A percentile compares a stretch with the other conserved stretches of the same genome.
These are phyloP conservation scores for Coracias cyanogaster DNA, from an alignment of 2,797 vertebrate species.

Conservation along the genomic window DNA sequence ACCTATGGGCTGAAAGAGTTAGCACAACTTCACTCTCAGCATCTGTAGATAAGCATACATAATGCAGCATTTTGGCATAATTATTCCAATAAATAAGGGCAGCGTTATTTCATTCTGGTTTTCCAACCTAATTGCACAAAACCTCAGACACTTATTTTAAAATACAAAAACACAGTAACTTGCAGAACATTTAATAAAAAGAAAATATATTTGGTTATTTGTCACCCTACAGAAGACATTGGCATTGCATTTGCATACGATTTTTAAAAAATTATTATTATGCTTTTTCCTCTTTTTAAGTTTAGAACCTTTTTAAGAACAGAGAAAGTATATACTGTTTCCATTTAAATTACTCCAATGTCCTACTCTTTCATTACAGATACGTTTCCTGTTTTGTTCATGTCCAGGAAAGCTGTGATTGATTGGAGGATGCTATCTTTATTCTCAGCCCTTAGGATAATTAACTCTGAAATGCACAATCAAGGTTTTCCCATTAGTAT, in stretches of 20 bases:
- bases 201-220: background rate
- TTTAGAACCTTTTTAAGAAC: background rate
- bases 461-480: constrained; percentile 30
- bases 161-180: background rate
- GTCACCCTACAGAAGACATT: background rate
- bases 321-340: background rate
- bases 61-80: background rate
- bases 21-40: background rate
- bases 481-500: background rate
- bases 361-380: background rate
- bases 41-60: background rate
- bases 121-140: background rate
- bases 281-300: background rate
- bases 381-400: background rate
- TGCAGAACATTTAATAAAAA: background rate
- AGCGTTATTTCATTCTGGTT: background rate
- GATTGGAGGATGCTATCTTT: constrained; percentile 6
- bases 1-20: background rate
- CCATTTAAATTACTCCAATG: background rate
- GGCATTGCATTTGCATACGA: background rate
- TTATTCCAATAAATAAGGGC: background rate
- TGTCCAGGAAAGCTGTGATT: background rate
- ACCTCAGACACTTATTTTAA: background rate
- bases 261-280: background rate
- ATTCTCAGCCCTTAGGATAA: background rate